Evolutionary conservation across 2,888 invertebrate species (phyloP).

Genomic region (Silvanus unidentatus): DNA sequence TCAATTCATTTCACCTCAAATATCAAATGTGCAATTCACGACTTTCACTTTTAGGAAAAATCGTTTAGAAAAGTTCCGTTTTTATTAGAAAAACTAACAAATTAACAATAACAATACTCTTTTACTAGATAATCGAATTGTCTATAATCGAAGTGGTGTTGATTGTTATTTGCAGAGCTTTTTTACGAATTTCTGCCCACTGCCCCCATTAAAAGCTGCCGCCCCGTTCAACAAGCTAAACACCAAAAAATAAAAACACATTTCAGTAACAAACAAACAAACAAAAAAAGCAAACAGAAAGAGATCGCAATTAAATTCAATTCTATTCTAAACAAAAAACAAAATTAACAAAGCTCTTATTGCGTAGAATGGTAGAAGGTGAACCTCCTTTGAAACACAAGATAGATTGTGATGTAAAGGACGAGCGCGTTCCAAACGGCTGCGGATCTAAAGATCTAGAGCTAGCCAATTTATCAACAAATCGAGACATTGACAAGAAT

Average conservation of each 20-base stretch:
- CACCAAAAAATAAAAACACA: slow-evolving; percentile 17
- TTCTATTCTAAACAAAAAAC: too few species aligned
- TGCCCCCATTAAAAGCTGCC: slow-evolving; percentile 41
- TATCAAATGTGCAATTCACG: too few species aligned
- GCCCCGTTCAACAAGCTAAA: slow-evolving; percentile 18
- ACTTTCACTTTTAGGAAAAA: too few species aligned
- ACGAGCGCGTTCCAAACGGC: slow-evolving; percentile 74
- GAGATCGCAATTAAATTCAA: neutral
- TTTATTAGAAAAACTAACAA: too few species aligned
- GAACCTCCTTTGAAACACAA: slow-evolving; percentile 69
- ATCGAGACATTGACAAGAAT: slow-evolving; percentile 40
- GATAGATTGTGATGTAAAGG: slow-evolving; percentile 81
- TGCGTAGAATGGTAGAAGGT: slow-evolving; percentile 87
- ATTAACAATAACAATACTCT: neutral
- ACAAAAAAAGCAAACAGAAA: slow-evolving; percentile 7
- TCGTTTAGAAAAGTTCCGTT: too few species aligned
- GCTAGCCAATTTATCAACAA: slow-evolving; percentile 31
- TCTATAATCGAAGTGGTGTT: neutral
- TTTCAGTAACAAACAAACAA: slow-evolving; percentile 13
- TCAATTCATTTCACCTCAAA: too few species aligned
- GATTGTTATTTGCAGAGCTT: slow-evolving; percentile 34
- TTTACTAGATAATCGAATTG: neutral
- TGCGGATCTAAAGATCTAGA: slow-evolving; percentile 62
- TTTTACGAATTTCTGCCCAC: slow-evolving; percentile 33
- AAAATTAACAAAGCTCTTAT: slow-evolving; percentile 19